Base-by-base conservation (phyloP, 1,140 invertebrate genomes). In the Lordiphosa mommai region DNA sequence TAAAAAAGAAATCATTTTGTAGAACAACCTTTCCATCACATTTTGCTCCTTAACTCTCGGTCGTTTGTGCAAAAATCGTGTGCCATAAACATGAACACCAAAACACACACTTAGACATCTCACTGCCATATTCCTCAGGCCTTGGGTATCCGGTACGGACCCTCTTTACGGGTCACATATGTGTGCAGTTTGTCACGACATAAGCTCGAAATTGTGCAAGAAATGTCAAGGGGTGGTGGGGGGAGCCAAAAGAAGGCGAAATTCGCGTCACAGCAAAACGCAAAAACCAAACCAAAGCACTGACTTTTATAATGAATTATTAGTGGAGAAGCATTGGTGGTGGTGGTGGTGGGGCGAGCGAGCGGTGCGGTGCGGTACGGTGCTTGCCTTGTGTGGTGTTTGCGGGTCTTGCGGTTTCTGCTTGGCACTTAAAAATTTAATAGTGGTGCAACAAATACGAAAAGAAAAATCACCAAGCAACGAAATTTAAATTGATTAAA, bases 221-320 rank as follows among this genome's bases (percentile, higher is more conserved):
- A 50, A 17, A 14, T 17, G 44, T 10, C 7, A 33, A 23, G 10
- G 20, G 7, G 10, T n/a, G 34, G 23, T 12, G 20, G 13, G 20
- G 10, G 23, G 27, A 4, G 10, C 8, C 9, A 14, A 20, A 10
- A 30, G 23, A 13, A 30, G 47, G 30, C 50, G 37, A 51, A 53
- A 79, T 72, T 79, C 73, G 68, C 73, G 73, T 79, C 69, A 64
- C 73, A 79, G 69, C 68, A 72, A 82, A 84, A 72, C 79, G 69
- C 79, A 85, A 84, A 84, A 84, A 84, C 77, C 77, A 82, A 82
- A 69, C 77, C 77, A 77, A 84, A 85, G 79, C 72, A 69, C 48
- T 77, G 77, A 84, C 77, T 84, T 84, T 84, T 85, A 84, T 84
- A 84, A 84, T 84, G 77, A 84, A 84, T 84, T 84, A 84, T 84